Conservation (phyloP, 2,797 vertebrate species). For the Eutrigla gurnardus region DNA sequence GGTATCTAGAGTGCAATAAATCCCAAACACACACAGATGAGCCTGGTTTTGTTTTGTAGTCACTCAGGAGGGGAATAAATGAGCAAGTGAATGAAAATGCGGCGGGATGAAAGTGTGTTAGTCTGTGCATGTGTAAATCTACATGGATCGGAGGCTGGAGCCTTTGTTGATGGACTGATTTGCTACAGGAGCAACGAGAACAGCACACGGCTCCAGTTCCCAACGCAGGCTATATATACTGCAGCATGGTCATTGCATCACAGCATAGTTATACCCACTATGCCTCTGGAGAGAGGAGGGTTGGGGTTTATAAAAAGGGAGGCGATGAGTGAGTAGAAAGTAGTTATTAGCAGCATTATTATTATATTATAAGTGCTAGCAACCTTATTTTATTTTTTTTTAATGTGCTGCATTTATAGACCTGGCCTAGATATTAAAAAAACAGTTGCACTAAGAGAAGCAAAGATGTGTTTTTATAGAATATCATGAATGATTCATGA, state of each 20-base stretch:
- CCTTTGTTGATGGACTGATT: conserved; percentile 34
- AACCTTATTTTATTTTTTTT: background rate
- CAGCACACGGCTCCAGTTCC: conserved; percentile 57
- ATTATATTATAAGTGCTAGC: background rate
- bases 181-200: conserved; percentile 39
- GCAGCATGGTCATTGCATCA: conserved; percentile 40
- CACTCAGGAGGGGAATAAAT: background rate
- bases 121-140: conserved; percentile 30
- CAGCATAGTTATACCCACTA: conserved; percentile 48
- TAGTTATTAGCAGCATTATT: background rate
- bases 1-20: background rate
- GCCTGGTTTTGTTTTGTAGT: conserved; percentile 1
- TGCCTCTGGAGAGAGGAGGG: conserved; percentile 26
- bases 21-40: background rate
- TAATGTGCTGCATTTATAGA: background rate
- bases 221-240: conserved; percentile 60
- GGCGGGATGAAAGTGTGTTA: background rate
- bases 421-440: background rate
- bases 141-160: conserved; percentile 31
- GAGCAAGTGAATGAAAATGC: background rate
- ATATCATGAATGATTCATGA: conserved; percentile 7
- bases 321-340: conserved; percentile 1
- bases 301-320: conserved; percentile 2
- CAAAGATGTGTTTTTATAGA: background rate
- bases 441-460: background rate